Conservation (phyloP, 2,888 invertebrate species). For the Eupithecia inturbata region DNA sequence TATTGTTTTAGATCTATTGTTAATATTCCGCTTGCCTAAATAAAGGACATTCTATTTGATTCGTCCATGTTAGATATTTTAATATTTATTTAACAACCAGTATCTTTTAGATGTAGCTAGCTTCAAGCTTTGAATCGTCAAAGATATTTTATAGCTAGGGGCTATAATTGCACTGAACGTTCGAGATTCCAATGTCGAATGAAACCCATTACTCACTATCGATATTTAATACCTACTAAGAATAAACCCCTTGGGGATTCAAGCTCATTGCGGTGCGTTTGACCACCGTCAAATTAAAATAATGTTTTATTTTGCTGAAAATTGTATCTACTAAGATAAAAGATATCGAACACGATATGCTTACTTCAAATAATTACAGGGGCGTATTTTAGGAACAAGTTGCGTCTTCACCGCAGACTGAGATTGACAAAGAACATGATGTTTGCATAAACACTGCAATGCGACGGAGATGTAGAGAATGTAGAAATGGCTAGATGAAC, state of each 20-base stretch:
- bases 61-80: too few relatives aligned
- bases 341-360: neutral
- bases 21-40: too few relatives aligned
- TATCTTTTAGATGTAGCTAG: too few relatives aligned
- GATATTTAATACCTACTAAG: neutral
- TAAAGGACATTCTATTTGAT: too few relatives aligned
- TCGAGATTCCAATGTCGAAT: slow-evolving; percentile 7
- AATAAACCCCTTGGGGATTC: neutral
- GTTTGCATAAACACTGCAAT: slow-evolving; percentile 3
- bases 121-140: neutral
- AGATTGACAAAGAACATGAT: slow-evolving; percentile 3
- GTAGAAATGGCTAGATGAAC: neutral
- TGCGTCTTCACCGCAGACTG: neutral
- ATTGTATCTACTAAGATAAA: neutral
- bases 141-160: neutral
- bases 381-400: neutral
- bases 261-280: neutral
- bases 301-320: neutral
- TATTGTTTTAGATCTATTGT: neutral
- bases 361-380: neutral
- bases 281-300: neutral
- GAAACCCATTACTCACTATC: neutral
- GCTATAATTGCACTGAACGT: neutral
- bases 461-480: neutral
- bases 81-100: neutral